phyloP scores from a whole-genome alignment of 2,888 invertebrate species.

The Agriopis leucophaearia region DNA sequence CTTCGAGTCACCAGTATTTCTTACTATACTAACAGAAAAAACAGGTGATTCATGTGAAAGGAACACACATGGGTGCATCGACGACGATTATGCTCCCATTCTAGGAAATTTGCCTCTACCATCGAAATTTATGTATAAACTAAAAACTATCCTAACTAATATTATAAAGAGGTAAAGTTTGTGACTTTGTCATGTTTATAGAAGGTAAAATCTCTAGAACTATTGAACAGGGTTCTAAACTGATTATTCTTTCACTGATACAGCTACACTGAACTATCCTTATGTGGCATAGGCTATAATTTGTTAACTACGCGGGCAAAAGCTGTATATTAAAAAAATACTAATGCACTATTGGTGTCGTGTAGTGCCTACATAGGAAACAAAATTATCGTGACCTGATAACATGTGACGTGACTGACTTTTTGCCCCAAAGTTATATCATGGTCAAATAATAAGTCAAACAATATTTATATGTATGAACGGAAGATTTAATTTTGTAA shows the following conservation, averaged over 20 bases:
- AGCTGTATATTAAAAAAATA: too few relatives aligned
- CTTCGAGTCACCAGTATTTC: slow-evolving; percentile 39
- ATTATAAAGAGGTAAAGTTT: slow-evolving; percentile 1
- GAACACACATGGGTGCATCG: slow-evolving; percentile 15
- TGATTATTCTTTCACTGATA: too few relatives aligned
- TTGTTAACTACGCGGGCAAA: too few relatives aligned
- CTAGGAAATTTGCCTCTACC: slow-evolving; percentile 19
- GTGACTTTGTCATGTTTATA: too few relatives aligned
- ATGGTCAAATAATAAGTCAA: neutral
- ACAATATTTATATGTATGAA: neutral
- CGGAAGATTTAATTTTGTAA: neutral
- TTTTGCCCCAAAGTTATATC: slow-evolving; percentile 47
- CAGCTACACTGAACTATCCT: too few relatives aligned
- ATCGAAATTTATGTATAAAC: slow-evolving; percentile 8
- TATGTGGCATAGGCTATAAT: too few relatives aligned
- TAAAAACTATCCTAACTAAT: slow-evolving; percentile 5
- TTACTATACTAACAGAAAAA: slow-evolving; percentile 43
- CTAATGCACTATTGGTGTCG: slow-evolving; percentile 10
- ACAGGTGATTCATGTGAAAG: slow-evolving; percentile 46
- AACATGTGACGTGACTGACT: slow-evolving; percentile 53
- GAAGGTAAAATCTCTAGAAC: too few relatives aligned
- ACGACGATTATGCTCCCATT: slow-evolving; percentile 8
- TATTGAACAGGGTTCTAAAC: too few relatives aligned
- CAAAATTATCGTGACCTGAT: slow-evolving; percentile 49
- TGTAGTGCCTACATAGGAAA: slow-evolving; percentile 36